phyloP scores from a whole-genome alignment of 2,888 invertebrate species.

The Hyles lineata region DNA sequence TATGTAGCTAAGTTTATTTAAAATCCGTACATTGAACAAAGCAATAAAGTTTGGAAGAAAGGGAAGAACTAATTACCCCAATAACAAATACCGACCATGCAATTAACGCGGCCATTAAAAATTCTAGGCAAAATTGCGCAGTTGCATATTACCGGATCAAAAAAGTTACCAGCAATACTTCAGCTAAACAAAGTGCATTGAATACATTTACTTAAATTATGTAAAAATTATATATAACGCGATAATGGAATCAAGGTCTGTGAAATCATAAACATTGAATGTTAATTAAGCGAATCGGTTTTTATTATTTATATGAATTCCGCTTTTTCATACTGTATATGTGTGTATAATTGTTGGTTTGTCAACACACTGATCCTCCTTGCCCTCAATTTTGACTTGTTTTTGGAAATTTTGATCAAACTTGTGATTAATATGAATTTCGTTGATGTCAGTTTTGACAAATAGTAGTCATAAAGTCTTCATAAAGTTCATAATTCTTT shows the following conservation, averaged over 20 bases:
- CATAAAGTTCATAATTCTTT: too few species aligned
- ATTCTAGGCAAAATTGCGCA: neutral
- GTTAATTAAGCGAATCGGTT: neutral
- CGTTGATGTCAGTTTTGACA: too few species aligned
- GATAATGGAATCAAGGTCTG: slow-evolving; percentile 22
- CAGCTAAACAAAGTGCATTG: neutral
- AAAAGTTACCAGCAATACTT: neutral
- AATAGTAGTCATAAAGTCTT: too few species aligned
- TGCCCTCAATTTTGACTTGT: too few species aligned
- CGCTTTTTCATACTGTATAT: neutral
- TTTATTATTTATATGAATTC: neutral
- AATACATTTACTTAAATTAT: slow-evolving; percentile 19
- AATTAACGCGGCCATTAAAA: neutral
- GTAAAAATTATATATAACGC: slow-evolving; percentile 8
- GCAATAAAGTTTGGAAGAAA: neutral
- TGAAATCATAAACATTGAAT: slow-evolving; percentile 5
- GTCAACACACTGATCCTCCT: too few species aligned
- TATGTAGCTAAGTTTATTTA: too few species aligned
- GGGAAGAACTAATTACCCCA: neutral
- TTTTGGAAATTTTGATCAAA: too few species aligned
- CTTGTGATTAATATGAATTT: too few species aligned
- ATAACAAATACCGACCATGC: neutral
- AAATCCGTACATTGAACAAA: neutral
- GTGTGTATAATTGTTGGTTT: too few species aligned
- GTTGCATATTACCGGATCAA: neutral